Percentiles rank a stretch among this genome's conserved stretches.
These are phyloP conservation scores for Eubucco bourcierii DNA, from an alignment of 2,113 vertebrate species.

Conservation along the genomic window DNA sequence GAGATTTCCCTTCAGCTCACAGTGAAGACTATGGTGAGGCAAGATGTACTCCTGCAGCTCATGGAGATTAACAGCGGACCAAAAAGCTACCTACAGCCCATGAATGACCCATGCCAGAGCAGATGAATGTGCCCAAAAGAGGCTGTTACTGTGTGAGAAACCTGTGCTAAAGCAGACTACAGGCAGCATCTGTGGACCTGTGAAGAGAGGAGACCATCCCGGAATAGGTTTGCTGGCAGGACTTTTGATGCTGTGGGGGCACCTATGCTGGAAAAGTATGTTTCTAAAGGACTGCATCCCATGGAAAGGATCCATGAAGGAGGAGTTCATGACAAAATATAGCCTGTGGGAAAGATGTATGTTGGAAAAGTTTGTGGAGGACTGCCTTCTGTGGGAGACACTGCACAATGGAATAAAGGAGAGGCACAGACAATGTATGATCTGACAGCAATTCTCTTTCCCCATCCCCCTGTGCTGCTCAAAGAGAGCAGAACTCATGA, in stretches of 20 bases:
- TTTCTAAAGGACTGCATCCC: background rate
- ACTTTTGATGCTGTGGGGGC: background rate
- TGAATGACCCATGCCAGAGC: fast-evolving
- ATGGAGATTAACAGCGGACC: background rate
- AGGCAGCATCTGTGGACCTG: no score
- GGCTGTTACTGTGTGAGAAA: background rate
- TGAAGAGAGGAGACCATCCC: background rate
- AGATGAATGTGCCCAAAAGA: background rate
- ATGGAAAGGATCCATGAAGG: no score
- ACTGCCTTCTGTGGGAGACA: background rate
- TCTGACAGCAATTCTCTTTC: background rate
- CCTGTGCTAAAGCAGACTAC: background rate
- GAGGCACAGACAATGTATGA: background rate
- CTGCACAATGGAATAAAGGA: background rate
- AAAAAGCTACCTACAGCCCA: background rate
- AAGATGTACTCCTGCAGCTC: background rate
- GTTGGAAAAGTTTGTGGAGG: background rate
- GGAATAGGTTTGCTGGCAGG: background rate
- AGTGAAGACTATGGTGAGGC: background rate
- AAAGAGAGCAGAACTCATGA: background rate
- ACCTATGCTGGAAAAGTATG: fast-evolving
- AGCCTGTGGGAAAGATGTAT: background rate
- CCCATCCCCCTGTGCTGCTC: background rate
- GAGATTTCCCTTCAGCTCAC: background rate
- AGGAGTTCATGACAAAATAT: background rate